A percentile compares a stretch with the other conserved stretches of the same genome.
phyloP scores from a whole-genome alignment of 1,140 invertebrate genomes.

The Philotrypesis tridentata region DNA sequence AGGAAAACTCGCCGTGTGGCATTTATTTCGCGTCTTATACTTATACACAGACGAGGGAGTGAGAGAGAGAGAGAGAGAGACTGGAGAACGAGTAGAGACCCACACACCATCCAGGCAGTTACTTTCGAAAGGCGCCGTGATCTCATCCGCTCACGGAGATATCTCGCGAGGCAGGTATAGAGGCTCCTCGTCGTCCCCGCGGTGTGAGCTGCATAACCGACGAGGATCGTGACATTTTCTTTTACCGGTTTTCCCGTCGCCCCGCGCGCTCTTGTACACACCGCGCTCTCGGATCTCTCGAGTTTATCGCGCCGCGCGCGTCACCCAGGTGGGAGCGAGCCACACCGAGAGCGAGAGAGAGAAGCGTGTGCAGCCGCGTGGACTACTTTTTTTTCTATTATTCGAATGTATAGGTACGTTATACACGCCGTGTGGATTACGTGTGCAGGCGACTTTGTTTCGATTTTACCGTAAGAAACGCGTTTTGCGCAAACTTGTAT shows the following conservation, averaged over 20 bases:
- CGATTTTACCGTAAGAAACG: background rate
- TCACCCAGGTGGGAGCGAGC: background rate
- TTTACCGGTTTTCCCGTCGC: conserved; percentile 59
- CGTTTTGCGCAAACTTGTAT: background rate
- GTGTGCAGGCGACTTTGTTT: background rate
- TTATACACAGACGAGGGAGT: background rate
- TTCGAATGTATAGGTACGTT: background rate
- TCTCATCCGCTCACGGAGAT: conserved; percentile 26
- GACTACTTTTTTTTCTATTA: background rate
- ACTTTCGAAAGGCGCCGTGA: conserved; percentile 32
- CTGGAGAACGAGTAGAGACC: too few relatives aligned
- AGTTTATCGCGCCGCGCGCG: background rate
- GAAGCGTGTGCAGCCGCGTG: background rate
- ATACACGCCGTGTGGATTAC: background rate
- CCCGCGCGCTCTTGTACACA: background rate
- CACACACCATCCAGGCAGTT: background rate
- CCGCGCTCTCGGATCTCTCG: background rate
- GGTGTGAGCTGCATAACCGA: conserved; percentile 46
- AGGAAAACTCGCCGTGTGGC: too few relatives aligned
- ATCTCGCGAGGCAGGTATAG: background rate
- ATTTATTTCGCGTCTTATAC: conserved; percentile 12
- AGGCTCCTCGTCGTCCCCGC: background rate
- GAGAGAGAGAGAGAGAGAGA: too few relatives aligned
- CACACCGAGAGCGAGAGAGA: background rate
- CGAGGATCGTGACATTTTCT: conserved; percentile 62